A percentile compares a stretch with the other conserved stretches of the same genome.
phyloP scores from a whole-genome alignment of 2,113 vertebrate genomes.

The Ploceus nigricollis region DNA sequence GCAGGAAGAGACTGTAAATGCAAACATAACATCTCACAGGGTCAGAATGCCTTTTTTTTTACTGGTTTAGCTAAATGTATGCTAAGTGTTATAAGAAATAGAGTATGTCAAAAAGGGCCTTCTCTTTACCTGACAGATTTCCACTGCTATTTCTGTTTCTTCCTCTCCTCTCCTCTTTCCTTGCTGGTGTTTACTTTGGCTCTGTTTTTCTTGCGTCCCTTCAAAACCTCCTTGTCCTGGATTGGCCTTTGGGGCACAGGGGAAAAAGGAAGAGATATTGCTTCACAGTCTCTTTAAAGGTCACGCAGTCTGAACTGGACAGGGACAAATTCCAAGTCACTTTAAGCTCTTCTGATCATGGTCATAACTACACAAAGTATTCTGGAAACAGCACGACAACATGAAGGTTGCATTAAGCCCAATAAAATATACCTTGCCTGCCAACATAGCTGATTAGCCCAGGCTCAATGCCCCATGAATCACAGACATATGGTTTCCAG shows the following conservation, averaged over 20 bases:
- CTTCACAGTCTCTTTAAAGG: not conserved
- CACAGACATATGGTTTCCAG: not conserved
- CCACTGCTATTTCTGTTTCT: not conserved
- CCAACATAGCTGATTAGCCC: not conserved
- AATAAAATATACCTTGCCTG: slow-evolving; percentile 3
- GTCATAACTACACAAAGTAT: not conserved
- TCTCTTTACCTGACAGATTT: not conserved
- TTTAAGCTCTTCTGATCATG: not conserved
- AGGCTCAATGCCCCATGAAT: not conserved
- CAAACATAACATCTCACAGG: not conserved
- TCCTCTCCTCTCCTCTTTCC: not conserved
- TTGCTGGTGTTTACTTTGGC: not conserved
- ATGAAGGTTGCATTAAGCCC: not conserved
- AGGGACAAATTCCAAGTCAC: not conserved
- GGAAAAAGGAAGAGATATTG: not conserved
- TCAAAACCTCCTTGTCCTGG: slow-evolving; percentile 1
- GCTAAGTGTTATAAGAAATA: not conserved
- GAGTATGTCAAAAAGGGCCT: not conserved
- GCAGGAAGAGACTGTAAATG: not conserved
- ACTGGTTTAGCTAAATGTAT: not conserved
- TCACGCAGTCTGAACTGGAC: not conserved
- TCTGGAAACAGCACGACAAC: not conserved
- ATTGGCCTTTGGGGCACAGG: not conserved
- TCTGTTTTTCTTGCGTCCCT: not conserved
- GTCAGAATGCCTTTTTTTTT: not conserved